Base-by-base conservation (phyloP, 1,140 invertebrate genomes). In the Triops longicaudatus region DNA sequence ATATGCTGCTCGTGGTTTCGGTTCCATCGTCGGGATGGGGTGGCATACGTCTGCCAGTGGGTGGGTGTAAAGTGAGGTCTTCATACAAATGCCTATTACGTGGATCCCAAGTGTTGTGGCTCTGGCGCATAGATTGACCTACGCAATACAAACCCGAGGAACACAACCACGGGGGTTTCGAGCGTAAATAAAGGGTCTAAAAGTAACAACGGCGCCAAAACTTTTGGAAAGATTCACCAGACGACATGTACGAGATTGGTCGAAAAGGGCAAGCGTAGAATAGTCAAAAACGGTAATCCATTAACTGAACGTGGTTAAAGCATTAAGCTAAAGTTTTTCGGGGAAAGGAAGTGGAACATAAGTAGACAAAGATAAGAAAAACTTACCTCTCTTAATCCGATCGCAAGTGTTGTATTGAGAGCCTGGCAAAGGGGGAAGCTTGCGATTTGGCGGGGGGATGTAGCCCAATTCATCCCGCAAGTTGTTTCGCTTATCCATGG, bases 321-420 rank as follows among this genome's bases (percentile, higher is more conserved):
- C 50, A 22, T 6, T 63, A 63, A 63, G 50, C 50, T 63, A 22
- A 63, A 37, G 50, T n/a, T n/a, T 63, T 63, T 63, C 50, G 50
- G 50, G 22, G 22, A 22, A 14, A n/a, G 6, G 0, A 6, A 6
- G 22, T 17, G 50, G 50, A 63, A 63, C 22, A 17, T 5, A 22
- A 17, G 14, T 5, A 37, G 26, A 72, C 22, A 72, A 12, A 26
- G 44, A 22, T 28, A 2, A 27, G 26, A 63, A 44, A 37, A 37
- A 44, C 86, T 90, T 93, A 90, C 93, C 93, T 88, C 93, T 88
- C 88, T 95, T 95, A 86, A 95, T 94, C 81, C 93, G 88, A 87
- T 95, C 93, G 85, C 93, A 95, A 31, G 94, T 96, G 84, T 94
- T 95, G 85, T 95, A 95, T 63, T 82, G 81, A 84, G 95, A 94